Conservation (phyloP, 2,113 vertebrate genomes). For the Vicugna pacos region DNA sequence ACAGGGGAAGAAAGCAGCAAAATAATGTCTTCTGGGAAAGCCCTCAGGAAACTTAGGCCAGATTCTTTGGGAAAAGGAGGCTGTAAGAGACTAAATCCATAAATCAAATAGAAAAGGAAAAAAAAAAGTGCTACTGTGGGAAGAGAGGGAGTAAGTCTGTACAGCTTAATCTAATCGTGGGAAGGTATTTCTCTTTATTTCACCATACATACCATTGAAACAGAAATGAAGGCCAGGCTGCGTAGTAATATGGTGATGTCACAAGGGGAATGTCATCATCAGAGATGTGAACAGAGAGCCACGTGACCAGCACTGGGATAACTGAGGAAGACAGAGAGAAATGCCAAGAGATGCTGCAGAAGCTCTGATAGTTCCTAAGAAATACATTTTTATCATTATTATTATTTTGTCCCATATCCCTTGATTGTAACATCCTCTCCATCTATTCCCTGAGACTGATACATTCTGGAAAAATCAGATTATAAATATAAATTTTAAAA, state of each 20-base stretch:
- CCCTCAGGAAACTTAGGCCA: not conserved
- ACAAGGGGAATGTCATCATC: not conserved
- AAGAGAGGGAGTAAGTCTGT: not conserved
- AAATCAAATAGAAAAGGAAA: not conserved
- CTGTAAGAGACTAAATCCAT: not conserved
- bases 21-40: slow-evolving; percentile 8
- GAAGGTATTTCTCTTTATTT: not conserved
- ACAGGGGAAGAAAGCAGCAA: not conserved
- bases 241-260: not conserved
- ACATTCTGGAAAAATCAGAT: not conserved
- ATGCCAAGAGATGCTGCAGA: not conserved
- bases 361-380: not conserved
- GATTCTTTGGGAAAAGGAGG: slow-evolving; percentile 20
- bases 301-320: not conserved
- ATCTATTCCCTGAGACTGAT: not conserved
- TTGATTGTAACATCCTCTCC: not conserved
- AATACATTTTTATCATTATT: not conserved
- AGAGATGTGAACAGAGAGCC: not conserved
- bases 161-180: not conserved
- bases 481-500: slow-evolving; percentile 12
- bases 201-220: not conserved
- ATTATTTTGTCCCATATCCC: slow-evolving; percentile 11
- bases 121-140: not conserved
- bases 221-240: not conserved
- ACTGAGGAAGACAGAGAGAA: not conserved